phyloP scores from a whole-genome alignment of 2,797 vertebrate genomes.

The Eleutherodactylus coqui region DNA sequence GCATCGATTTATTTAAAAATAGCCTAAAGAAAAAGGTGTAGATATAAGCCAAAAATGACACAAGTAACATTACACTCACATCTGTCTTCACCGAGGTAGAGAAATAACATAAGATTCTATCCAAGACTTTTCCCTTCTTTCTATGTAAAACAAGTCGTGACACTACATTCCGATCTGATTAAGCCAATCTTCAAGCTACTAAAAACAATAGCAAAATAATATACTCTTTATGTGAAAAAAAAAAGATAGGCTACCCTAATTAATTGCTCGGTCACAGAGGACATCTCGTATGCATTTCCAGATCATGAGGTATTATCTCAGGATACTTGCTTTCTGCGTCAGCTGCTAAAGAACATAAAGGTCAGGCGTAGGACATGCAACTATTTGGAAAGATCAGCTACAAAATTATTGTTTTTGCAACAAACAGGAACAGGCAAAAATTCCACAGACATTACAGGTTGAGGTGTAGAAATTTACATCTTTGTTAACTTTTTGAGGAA shows the following conservation, averaged over 20 bases:
- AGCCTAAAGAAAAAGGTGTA: conserved; percentile 24
- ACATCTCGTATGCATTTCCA: conserved; percentile 15
- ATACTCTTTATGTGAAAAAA: not conserved
- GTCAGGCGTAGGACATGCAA: not conserved
- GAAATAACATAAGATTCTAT: conserved; percentile 51
- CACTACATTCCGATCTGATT: conserved; percentile 56
- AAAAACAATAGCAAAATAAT: conserved; percentile 48
- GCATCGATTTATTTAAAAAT: conserved; percentile 35
- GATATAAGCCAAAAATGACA: conserved; percentile 53
- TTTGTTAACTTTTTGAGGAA: not conserved
- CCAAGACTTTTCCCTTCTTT: conserved; percentile 51
- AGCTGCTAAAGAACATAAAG: conserved; percentile 30
- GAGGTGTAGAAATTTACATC: not conserved
- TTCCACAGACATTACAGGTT: not conserved
- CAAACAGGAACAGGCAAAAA: not conserved
- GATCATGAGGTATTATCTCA: conserved; percentile 29
- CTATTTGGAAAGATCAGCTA: not conserved
- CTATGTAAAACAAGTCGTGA: conserved; percentile 47
- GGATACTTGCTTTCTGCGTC: conserved; percentile 1
- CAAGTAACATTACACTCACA: conserved; percentile 57
- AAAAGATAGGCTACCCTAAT: conserved; percentile 10
- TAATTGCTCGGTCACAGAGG: conserved; percentile 32
- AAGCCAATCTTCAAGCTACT: conserved; percentile 34
- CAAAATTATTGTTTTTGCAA: not conserved
- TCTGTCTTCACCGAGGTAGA: conserved; percentile 59